These are phyloP conservation scores for Pachypsylla venusta DNA, from an alignment of 1,140 invertebrate genomes.

Conservation along the genomic window DNA sequence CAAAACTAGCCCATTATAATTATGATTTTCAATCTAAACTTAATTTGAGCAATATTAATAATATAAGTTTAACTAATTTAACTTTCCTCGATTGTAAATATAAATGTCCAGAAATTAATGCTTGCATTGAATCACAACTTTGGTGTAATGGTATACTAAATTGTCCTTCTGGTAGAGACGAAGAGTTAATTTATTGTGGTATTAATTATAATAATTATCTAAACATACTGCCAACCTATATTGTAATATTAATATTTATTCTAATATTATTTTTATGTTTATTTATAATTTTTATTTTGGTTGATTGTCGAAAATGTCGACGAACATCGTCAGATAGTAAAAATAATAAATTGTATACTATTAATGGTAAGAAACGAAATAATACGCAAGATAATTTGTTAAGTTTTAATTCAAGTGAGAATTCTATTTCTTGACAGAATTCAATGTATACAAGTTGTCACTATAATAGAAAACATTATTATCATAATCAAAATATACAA, in stretches of 20 bases:
- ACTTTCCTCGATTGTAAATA: conserved; percentile 45
- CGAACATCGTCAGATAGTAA: no score
- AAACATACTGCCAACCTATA: conserved; percentile 33
- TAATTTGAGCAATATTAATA: no score
- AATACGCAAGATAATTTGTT: neutral
- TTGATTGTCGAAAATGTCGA: no score
- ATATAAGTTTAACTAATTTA: no score
- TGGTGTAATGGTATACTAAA: conserved; percentile 77
- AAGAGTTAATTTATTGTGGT: conserved; percentile 53
- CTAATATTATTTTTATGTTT: no score
- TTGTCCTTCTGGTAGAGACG: conserved; percentile 72
- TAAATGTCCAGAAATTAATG: conserved; percentile 74
- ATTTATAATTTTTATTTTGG: no score
- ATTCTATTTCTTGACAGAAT: neutral
- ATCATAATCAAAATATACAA: neutral
- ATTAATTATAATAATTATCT: conserved; percentile 36
- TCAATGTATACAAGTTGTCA: no score
- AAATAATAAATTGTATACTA: no score
- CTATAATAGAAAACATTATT: neutral
- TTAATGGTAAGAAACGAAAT: neutral
- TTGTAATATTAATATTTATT: no score
- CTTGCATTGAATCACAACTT: conserved; percentile 65
- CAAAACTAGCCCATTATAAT: conserved; percentile 33
- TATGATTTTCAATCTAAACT: conserved; percentile 59
- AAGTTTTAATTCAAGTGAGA: neutral